phyloP scores from a whole-genome alignment of 2,113 vertebrate species.

The Leptocoma aspasia region DNA sequence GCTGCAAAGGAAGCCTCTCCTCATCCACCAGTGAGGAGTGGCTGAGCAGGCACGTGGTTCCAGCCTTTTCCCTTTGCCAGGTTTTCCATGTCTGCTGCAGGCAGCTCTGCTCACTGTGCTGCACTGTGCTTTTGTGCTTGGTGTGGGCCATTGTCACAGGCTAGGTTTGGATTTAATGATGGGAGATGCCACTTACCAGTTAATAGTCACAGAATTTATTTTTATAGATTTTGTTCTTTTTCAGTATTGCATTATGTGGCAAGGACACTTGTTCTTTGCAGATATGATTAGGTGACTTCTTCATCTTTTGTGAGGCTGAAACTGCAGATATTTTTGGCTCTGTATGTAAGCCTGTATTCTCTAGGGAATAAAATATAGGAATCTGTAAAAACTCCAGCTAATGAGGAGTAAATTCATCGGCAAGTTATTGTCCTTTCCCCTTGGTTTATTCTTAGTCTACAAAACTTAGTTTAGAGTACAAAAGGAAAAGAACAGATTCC shows the following conservation, averaged over 20 bases:
- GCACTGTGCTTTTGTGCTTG: neutral
- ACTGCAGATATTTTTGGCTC: conserved; percentile 25
- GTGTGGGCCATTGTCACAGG: neutral
- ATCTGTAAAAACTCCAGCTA: neutral
- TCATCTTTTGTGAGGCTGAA: neutral
- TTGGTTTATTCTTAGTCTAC: conserved; percentile 27
- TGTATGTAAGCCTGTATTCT: neutral
- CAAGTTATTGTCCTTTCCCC: neutral
- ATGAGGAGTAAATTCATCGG: neutral
- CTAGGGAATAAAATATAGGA: neutral
- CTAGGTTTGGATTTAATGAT: neutral
- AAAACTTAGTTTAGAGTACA: neutral
- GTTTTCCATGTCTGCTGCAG: neutral
- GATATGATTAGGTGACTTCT: neutral
- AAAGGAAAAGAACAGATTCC: neutral
- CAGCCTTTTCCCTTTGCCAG: neutral
- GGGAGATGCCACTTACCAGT: neutral
- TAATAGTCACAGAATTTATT: neutral
- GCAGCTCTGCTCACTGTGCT: neutral
- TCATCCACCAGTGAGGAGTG: neutral
- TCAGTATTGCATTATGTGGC: neutral
- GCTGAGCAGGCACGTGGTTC: fast-evolving
- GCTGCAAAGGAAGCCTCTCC: neutral
- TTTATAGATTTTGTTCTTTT: conserved; percentile 12
- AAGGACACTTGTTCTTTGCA: neutral